Evolutionary conservation across 2,113 vertebrate species (phyloP).

Genomic region (Dunckerocampus dactyliophorus): DNA sequence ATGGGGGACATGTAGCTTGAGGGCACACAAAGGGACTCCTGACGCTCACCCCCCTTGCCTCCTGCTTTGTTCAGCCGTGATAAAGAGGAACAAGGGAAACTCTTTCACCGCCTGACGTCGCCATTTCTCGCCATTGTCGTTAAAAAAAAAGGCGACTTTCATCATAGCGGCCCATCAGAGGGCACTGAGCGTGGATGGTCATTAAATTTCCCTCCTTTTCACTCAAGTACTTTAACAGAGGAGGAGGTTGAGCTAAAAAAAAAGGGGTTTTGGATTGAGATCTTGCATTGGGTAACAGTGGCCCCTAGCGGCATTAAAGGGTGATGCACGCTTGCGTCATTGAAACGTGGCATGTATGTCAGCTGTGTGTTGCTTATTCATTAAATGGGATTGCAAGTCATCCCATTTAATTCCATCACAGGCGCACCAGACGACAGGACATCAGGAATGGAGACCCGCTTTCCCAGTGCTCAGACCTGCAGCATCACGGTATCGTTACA

Average conservation of each 20-base stretch:
- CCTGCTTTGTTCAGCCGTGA: constrained; percentile 19
- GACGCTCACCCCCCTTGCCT: constrained; percentile 29
- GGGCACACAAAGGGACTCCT: constrained; percentile 1
- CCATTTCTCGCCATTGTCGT: constrained; percentile 3
- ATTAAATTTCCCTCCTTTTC: constrained; percentile 12
- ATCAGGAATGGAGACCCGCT: constrained; percentile 96
- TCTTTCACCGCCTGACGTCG: background rate
- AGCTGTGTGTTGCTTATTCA: no score
- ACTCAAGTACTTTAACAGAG: constrained; percentile 28
- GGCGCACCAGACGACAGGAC: constrained; percentile 91
- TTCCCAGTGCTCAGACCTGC: constrained; percentile 94
- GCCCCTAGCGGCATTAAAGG: constrained; percentile 55
- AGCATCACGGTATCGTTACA: constrained; percentile 82
- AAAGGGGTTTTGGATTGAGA: constrained; percentile 5
- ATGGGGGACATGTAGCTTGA: no score
- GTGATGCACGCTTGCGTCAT: background rate
- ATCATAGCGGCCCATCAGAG: constrained; percentile 41
- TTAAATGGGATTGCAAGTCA: no score
- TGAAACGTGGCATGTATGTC: no score
- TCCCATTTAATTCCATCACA: constrained; percentile 47
- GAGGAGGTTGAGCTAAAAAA: constrained; percentile 23
- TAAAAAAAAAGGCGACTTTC: constrained; percentile 25
- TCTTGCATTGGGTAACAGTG: constrained; percentile 49
- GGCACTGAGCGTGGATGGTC: constrained; percentile 38
- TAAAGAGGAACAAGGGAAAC: constrained; percentile 27